Evolutionary conservation across 2,797 vertebrate genomes (phyloP), one percentile per base, ranked within the genome.

Genomic region (Poeciliopsis gracilis): DNA sequence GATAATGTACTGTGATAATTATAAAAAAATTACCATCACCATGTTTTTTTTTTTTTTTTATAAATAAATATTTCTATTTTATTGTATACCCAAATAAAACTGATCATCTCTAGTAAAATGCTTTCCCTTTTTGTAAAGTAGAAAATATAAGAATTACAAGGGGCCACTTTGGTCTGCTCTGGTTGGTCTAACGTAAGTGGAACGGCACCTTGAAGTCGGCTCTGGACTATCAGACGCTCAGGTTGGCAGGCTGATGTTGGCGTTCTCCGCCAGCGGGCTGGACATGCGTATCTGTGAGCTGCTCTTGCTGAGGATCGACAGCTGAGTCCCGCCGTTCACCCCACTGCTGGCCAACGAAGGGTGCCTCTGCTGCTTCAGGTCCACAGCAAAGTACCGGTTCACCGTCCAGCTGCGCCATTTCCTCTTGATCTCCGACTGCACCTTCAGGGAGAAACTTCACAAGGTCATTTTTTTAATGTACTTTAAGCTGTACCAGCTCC

Each of bases 331-430:
- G 86, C 98, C 98, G 80, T 99, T 99, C 94, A 98, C 98, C 69
- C 98, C 98, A 73, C 98, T 99, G 97, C 98, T 99, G 90, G 97
- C 98, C 95, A 99, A 95, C 72, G 98, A 99, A 0, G 98, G 98
- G 83, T 99, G 98, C 73, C 98, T 63, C 73, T 75, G 97, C 89
- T 96, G 95, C 93, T 99, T 99, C 97, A 99, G 97, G 96, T 99
- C 98, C 97, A 98, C 97, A 94, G 98, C 96, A 96, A 99, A 99
- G 95, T 99, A 99, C 84, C 98, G 96, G 96, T 99, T 99, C 96
- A 99, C 98, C 96, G 98, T 99, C 98, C 98, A 99, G 96, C 98
- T 99, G 95, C 98, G 95, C 98, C 98, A 99, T 95, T 99, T 99
- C 92, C 98, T 97, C 96, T 99, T 99, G 96, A 99, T 98, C 96